phyloP scores from a whole-genome alignment of 2,888 invertebrate species.

The Therioaphis trifolii region DNA sequence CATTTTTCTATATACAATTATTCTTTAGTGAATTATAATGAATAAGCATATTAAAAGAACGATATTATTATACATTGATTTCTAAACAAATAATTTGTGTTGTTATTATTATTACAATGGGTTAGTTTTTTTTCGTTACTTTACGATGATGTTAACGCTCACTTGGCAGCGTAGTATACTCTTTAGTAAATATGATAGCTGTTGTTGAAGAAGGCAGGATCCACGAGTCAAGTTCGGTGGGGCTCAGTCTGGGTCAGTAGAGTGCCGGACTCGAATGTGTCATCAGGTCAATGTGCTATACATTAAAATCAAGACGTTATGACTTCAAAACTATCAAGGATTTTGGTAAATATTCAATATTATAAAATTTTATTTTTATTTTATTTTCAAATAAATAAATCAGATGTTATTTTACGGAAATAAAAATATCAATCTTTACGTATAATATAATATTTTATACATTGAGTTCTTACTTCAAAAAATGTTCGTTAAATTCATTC shows the following conservation, averaged over 20 bases:
- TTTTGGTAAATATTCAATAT: slow-evolving; percentile 50
- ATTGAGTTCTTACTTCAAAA: neutral
- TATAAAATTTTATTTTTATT: neutral
- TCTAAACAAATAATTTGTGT: neutral
- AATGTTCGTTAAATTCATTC: neutral
- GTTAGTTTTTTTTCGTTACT: neutral
- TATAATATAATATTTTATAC: neutral
- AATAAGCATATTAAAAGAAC: no score
- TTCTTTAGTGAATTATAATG: no score
- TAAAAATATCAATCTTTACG: neutral
- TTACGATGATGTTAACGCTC: slow-evolving; percentile 44
- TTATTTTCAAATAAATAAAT: neutral
- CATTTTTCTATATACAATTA: no score
- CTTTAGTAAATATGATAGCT: slow-evolving; percentile 43
- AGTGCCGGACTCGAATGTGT: slow-evolving; percentile 62
- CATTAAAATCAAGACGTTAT: slow-evolving; percentile 60
- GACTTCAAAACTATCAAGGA: slow-evolving; percentile 56
- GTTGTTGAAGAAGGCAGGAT: slow-evolving; percentile 56
- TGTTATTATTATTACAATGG: slow-evolving; percentile 6
- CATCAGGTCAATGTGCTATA: slow-evolving; percentile 62
- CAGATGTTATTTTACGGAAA: neutral
- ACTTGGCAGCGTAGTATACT: slow-evolving; percentile 47
- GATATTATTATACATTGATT: neutral
- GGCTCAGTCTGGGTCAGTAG: slow-evolving; percentile 63
- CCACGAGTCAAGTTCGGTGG: slow-evolving; percentile 61